Percentiles rank a stretch among this genome's conserved stretches.
Conservation (phyloP, 2,113 vertebrate species). For the Natator depressus region DNA sequence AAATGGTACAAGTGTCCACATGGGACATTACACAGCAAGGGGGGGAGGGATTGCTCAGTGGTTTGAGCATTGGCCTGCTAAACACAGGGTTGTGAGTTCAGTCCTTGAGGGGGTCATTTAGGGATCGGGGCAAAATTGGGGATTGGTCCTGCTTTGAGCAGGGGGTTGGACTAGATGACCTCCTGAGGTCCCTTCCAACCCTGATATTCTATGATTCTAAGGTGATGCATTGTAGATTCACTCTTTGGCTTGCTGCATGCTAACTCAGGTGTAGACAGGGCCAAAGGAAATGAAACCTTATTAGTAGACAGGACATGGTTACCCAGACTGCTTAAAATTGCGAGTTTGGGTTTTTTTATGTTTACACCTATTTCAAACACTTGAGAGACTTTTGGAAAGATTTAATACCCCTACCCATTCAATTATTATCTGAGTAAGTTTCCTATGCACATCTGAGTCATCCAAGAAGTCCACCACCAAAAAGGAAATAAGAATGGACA, state of each 20-base stretch:
- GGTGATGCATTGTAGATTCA: too few species aligned
- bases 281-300: neutral
- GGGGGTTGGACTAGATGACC: too few species aligned
- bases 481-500: neutral
- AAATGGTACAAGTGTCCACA: neutral
- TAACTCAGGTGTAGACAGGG: neutral
- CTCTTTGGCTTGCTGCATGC: neutral
- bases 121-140: too few species aligned
- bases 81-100: too few species aligned
- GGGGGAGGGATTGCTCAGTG: too few species aligned
- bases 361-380: neutral
- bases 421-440: neutral
- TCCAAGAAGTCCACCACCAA: neutral
- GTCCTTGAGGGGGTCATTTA: too few species aligned
- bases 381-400: neutral
- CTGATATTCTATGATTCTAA: too few species aligned
- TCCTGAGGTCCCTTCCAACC: too few species aligned
- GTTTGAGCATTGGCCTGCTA: too few species aligned
- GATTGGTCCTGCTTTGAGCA: too few species aligned
- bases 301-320: neutral
- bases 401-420: neutral
- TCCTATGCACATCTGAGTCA: neutral
- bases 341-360: neutral
- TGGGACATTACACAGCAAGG: neutral
- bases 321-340: neutral